Evolutionary conservation across 2,888 invertebrate species (phyloP), one percentile per base, ranked within the genome.

Genomic region (Leptopilina myrica): DNA sequence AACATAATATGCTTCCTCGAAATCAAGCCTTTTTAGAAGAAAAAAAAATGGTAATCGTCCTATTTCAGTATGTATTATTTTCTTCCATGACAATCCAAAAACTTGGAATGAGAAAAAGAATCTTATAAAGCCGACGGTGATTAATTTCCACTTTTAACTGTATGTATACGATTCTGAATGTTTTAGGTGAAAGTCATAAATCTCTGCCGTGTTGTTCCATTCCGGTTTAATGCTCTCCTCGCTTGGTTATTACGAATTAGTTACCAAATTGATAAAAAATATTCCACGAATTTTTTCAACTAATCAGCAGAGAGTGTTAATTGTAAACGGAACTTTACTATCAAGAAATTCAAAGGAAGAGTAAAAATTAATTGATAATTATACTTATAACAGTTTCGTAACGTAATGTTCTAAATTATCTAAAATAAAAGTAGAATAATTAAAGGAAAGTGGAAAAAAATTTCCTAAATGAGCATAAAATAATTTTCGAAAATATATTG

Each of bases 111-210:
- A 1, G 20, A 43, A 43, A 66, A 64, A 75, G 59, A 66, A 59
- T 67, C 56, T 62, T 46, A 76, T 12, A 49, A 56, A 64, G 59
- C 26, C 76, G 62, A 62, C 64, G 53, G 64, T 76, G 73, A 80
- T 80, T 77, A 76, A 78, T 76, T 69, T 69, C 69, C 26, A 69
- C 14, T 49, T 53, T 69, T n/a, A 33, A 69, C 7, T 33, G 33
- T 33, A 8, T n/a, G 43, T 43, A 43, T n/a, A 12, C 12, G 69
- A 53, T 53, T 69, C 33, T 53, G 20, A 69, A 53, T 33, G 53
- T 69, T 69, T 33, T 33, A 5, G 9, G 11, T 26, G 53, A 49
- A 69, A 69, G 69, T 26, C 49, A 12, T 49, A 6, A 49, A 49
- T 67, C 46, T 20, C 49, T 2, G 33, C 33, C 33, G 33, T 33